Evolutionary conservation across 2,797 vertebrate species (phyloP), one percentile per base, ranked within the genome.

Genomic region (Pterois miles): DNA sequence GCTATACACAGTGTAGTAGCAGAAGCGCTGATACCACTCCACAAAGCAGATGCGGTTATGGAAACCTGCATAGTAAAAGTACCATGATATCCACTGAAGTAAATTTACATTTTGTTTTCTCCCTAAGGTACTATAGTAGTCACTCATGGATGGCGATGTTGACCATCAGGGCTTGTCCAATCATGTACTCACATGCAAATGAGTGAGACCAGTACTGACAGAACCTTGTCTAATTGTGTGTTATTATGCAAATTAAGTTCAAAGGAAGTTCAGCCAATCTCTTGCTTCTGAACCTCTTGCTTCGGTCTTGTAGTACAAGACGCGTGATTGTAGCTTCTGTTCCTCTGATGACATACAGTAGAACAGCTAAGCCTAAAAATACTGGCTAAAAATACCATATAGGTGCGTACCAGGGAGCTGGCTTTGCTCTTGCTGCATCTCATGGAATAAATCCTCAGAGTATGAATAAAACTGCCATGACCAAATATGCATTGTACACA

Each of bases 191-290:
- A n/a, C 70, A 83, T 84, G 40, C 68, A 82, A 80, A 84, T 71
- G 57, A 48, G 48, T n/a, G 27, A 22, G 33, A 22, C 56, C 53
- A 56, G 31, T 50, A 53, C 73, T 56, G 58, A 74, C 46, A 80
- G 31, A 82, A 57, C 74, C 63, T 31, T 54, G 78, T 73, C 60
- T 81, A 86, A 83, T 76, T 74, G 62, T 78, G 67, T 87, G 65
- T 80, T 84, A 69, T 81, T 62, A 81, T 88, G 76, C 31, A 76
- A 84, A 82, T 81, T 18, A 57, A 68, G 83, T 87, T 91, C 71
- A 88, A 56, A 68, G 38, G 7, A 78, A 76, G 80, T 86, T 85
- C 73, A 81, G 74, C 77, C 74, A 84, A 78, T 62, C 36, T 57
- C 3, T 48, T 20, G 65, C 27, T 33, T 57, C 20, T 57, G 40